Evolutionary conservation across 2,888 invertebrate genomes (phyloP).

Genomic region (Drosophila subquinaria): DNA sequence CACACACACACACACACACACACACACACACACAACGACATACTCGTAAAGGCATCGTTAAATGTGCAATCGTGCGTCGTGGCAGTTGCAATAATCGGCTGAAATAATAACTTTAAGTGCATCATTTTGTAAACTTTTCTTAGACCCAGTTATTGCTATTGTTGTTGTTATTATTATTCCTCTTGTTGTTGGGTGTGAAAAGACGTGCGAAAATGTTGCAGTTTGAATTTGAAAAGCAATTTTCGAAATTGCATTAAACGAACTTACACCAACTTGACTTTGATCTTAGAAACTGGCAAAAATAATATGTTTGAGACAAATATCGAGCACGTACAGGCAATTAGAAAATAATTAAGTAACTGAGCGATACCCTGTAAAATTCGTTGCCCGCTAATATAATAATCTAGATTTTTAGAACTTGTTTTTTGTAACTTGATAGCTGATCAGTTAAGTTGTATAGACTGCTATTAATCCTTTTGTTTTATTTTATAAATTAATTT

Average conservation of each 20-base stretch:
- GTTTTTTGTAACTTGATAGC: no score
- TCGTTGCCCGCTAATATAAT: neutral
- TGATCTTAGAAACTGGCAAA: slow-evolving; percentile 4
- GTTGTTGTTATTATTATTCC: slow-evolving; percentile 6
- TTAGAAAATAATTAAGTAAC: neutral
- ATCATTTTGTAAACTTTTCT: slow-evolving; percentile 67
- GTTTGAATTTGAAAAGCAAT: slow-evolving; percentile 38
- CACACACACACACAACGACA: neutral
- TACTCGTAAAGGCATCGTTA: slow-evolving; percentile 56
- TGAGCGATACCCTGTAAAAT: neutral
- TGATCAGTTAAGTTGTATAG: no score
- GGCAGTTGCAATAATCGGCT: slow-evolving; percentile 73
- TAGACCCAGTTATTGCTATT: slow-evolving; percentile 32
- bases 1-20: slow-evolving; percentile 6
- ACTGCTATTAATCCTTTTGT: neutral
- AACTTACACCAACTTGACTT: slow-evolving; percentile 19
- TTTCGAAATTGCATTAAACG: slow-evolving; percentile 43
- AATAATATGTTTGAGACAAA: neutral
- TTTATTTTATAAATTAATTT: neutral
- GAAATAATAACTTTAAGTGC: slow-evolving; percentile 78
- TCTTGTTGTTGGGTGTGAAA: slow-evolving; percentile 24
- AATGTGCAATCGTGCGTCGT: slow-evolving; percentile 76
- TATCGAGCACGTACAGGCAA: slow-evolving; percentile 10
- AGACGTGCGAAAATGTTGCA: slow-evolving; percentile 61
- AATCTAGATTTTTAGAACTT: no score